phyloP scores from a whole-genome alignment of 2,113 vertebrate species.

The Vidua chalybeata region DNA sequence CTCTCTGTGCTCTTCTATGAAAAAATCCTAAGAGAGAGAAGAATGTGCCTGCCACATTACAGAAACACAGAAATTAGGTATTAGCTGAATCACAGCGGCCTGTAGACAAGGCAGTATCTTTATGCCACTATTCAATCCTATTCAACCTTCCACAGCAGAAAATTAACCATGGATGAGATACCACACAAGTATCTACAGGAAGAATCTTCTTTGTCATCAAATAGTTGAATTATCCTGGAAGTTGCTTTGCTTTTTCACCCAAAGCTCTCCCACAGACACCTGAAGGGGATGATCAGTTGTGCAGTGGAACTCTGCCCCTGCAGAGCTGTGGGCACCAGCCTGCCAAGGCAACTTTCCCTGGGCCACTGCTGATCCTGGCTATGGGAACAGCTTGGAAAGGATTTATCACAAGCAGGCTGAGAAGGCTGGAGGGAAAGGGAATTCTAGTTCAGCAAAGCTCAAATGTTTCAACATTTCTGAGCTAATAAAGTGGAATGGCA shows the following conservation, averaged over 20 bases:
- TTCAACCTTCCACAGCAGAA: not conserved
- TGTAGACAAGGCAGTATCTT: not conserved
- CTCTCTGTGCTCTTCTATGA: no score
- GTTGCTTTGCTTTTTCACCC: not conserved
- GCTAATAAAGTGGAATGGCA: not conserved
- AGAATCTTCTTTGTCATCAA: not conserved
- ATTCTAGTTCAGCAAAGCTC: not conserved
- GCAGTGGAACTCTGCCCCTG: not conserved
- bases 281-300: not conserved
- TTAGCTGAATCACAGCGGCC: not conserved
- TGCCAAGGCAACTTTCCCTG: accelerated
- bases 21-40: no score
- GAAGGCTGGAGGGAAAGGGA: not conserved
- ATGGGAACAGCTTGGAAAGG: not conserved
- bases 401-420: not conserved
- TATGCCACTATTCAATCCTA: not conserved
- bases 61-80: not conserved
- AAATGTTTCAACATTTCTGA: not conserved
- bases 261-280: not conserved
- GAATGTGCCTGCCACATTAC: no score
- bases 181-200: not conserved
- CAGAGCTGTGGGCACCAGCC: not conserved
- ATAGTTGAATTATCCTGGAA: not conserved
- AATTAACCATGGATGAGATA: not conserved
- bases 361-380: not conserved